Evolutionary conservation across 2,113 vertebrate genomes (phyloP).

Genomic region (human): GRCh38 chr13:21776001-21776500

Average conservation of each 20-base stretch:
- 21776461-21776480: too few relatives aligned
- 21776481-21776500: too few relatives aligned
- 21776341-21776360: too few relatives aligned
- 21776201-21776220: background rate
- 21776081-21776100: background rate
- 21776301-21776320: background rate
- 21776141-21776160: background rate
- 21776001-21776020: background rate
- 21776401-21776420: too few relatives aligned
- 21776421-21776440: too few relatives aligned
- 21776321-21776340: too few relatives aligned
- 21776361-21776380: too few relatives aligned
- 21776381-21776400: too few relatives aligned
- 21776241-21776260: background rate
- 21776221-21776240: background rate
- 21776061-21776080: background rate
- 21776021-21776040: background rate
- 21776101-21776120: background rate
- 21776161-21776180: background rate
- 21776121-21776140: constrained; percentile 32
- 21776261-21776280: background rate
- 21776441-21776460: too few relatives aligned
- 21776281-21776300: background rate
- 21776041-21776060: background rate
- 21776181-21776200: background rate